A percentile compares a stretch with the other conserved stretches of the same genome.
Conservation (phyloP, 2,888 invertebrate species). For the Andricus curvator region DNA sequence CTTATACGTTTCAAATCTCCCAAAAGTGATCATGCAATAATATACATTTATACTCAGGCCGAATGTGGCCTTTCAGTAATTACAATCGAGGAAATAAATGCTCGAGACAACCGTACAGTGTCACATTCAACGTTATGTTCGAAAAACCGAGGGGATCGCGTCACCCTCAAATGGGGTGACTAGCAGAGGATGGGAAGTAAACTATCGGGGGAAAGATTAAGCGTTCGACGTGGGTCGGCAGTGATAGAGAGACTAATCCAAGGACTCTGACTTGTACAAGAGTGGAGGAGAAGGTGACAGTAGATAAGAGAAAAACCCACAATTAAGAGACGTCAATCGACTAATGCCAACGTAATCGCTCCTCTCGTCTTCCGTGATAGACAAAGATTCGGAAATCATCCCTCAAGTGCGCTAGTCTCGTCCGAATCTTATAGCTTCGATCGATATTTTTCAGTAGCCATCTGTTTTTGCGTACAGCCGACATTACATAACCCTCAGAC, state of each 20-base stretch:
- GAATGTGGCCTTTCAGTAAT: background rate
- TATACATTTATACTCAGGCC: background rate
- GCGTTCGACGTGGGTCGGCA: conserved; percentile 70
- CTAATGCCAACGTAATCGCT: conserved; percentile 56
- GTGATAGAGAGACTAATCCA: conserved; percentile 76
- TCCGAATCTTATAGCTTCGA: background rate
- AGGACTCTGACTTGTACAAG: conserved; percentile 61
- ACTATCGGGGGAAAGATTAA: conserved; percentile 69
- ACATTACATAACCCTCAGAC: conserved; percentile 5
- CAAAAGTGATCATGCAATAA: background rate
- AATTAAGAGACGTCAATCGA: conserved; percentile 74
- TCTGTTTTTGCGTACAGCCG: background rate
- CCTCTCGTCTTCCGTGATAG: conserved; percentile 43
- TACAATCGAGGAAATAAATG: conserved; percentile 13
- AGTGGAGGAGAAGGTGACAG: conserved; percentile 73
- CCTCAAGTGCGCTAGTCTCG: background rate
- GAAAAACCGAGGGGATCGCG: conserved; percentile 7
- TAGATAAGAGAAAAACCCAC: conserved; percentile 74
- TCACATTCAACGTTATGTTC: conserved; percentile 8
- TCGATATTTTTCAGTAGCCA: conserved; percentile 9
- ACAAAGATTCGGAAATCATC: background rate
- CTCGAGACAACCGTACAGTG: conserved; percentile 5
- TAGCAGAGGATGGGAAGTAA: conserved; percentile 23
- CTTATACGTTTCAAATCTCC: background rate
- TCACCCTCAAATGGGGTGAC: conserved; percentile 34